Evolutionary conservation across 2,888 invertebrate genomes (phyloP), one percentile per base, ranked within the genome.

Genomic region (Atethmia centrago): DNA sequence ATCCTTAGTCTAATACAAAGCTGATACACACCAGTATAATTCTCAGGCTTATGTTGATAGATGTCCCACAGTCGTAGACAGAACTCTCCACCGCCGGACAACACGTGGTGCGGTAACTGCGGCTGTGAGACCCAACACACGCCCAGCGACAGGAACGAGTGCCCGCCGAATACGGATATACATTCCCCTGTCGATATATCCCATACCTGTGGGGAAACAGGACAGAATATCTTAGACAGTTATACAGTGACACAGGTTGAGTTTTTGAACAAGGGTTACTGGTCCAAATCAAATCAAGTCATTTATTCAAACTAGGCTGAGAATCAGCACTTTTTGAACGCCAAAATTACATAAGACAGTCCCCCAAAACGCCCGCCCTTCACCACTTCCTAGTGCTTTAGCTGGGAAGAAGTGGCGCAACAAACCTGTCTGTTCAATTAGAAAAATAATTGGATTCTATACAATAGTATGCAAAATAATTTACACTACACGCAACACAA

Each of bases 51-150:
- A 89, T 97, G 94, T 70, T 96, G 90, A 0, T 94, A 93, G 0
- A 96, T 88, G 67, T 96, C 94, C 98, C 98, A 98, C 61, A 97
- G 91, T 2, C 97, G 95, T n/a, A 98, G 89, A 2, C 97, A 96
- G 88, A 95, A 97, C 93, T 98, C 98, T 47, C 96, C 97, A 7
- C 97, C 97, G 70, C 98, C 98, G 4, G 97, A 97, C 78, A 98
- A 95, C 42, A 98, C 95, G 47, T 95, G 92, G 89, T 97, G 96
- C 16, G 97, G 94, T 88, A 97, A 96, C 51, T 82, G 86, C 21
- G 95, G 94, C 74, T 96, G 88, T 7, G 97, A 96, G 91, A 97
- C 97, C 98, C 98, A 98, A 61, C 94, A 89, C 55, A 97, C 97
- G 81, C 97, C 95, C 67, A 98, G 92, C 51, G 97, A 90, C 49